Evolutionary conservation across 2,888 invertebrate genomes (phyloP), one percentile per base, ranked within the genome.

Genomic region (Portevinia maculata): DNA sequence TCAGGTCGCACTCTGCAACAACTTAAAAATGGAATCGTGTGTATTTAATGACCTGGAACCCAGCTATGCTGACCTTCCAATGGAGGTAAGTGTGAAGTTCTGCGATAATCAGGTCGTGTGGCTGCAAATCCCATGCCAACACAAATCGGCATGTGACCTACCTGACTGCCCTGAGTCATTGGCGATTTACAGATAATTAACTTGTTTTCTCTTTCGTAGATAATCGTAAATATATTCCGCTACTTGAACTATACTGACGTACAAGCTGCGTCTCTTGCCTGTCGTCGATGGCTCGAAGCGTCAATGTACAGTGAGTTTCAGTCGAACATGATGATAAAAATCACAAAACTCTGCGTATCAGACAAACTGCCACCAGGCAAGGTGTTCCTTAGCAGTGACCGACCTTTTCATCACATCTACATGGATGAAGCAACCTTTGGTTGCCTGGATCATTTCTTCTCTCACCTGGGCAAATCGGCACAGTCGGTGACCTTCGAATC

Each of bases 221-320:
- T 94, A 64, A 91, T 94, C 84, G 92, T 94, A 71, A 92, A 93
- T 85, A 92, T 94, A 84, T 93, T 94, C 87, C 92, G 93, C 85
- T 93, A 92, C 88, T 89, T 94, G 85, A 92, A 93, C 37, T 92
- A 93, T 85, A 92, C 94, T 1, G 95, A 95, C 87, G 91, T 94
- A 85, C 93, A 93, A 88, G 91, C 92, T 50, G 94, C 94, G 37
- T 93, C 94, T 85, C 91, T 93, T 85, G 94, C 94, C 21, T 94
- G 94, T 87, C 92, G 89, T 15, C 90, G 92, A 0, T 95, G 95
- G 95, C 93, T 94, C 84, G 92, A 93, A 79, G 95, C 95, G 11
- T 93, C 94, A 5, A 92, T 93, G 86, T 93, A 94, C 86, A 90
- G 90, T 1, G 91, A 92, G 81, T 92, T 92, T 34, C 87, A 88